Conservation (phyloP, 2,113 vertebrate species). For the Sinosuthora webbiana region DNA sequence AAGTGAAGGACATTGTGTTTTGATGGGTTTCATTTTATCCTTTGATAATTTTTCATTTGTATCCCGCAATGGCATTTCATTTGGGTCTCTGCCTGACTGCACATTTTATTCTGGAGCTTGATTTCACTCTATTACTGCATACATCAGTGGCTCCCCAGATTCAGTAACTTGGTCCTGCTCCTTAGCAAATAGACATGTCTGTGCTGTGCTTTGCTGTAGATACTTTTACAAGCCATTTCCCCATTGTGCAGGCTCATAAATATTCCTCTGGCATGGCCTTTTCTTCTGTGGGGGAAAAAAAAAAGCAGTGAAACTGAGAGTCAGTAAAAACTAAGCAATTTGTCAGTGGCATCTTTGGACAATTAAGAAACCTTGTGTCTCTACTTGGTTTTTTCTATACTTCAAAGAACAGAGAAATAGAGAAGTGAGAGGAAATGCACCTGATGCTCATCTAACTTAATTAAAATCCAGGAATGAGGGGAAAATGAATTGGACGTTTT, state of each 20-base stretch:
- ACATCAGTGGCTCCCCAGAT: constrained; percentile 28
- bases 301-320: constrained; percentile 9
- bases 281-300: neutral
- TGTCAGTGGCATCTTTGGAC: constrained; percentile 39
- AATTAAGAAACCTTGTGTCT: neutral
- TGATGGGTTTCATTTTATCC: constrained; percentile 57
- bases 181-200: constrained; percentile 62
- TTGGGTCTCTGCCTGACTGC: constrained; percentile 51
- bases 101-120: constrained; percentile 57
- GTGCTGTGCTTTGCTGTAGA: neutral
- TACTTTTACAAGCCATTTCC: constrained; percentile 62
- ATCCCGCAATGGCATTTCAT: constrained; percentile 22
- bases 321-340: constrained; percentile 21
- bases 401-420: neutral
- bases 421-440: constrained; percentile 3
- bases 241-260: constrained; percentile 60
- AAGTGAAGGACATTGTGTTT: constrained; percentile 60
- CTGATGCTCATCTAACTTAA: neutral
- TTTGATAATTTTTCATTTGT: constrained; percentile 55
- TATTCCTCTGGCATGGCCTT: constrained; percentile 35
- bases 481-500: neutral
- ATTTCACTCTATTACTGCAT: constrained; percentile 44
- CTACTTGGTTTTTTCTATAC: neutral
- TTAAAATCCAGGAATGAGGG: neutral
- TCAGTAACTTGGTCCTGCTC: constrained; percentile 46